phyloP scores from a whole-genome alignment of 2,797 vertebrate genomes.

The Pelochelys cantorii region DNA sequence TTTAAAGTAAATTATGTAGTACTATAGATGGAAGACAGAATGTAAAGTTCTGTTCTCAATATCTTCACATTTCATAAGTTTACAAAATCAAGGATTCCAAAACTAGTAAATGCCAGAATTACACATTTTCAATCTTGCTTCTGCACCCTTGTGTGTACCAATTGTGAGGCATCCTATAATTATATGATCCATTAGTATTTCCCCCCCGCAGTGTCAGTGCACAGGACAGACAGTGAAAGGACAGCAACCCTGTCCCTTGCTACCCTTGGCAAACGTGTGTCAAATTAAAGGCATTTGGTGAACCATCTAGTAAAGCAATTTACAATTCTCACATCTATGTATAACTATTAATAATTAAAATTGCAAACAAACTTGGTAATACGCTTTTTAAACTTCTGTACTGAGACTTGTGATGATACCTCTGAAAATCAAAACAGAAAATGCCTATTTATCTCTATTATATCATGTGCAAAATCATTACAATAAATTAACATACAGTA shows the following conservation, averaged over 20 bases:
- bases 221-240: neutral
- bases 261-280: neutral
- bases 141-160: neutral
- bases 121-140: no score
- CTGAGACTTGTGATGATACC: neutral
- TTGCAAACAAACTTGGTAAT: neutral
- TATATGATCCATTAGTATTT: neutral
- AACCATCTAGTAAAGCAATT: neutral
- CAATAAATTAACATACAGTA: slow-evolving; percentile 72
- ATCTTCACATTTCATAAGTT: neutral
- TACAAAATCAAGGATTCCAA: no score
- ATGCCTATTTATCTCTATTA: neutral
- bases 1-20: neutral
- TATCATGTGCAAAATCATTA: neutral
- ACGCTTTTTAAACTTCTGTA: neutral
- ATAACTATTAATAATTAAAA: neutral
- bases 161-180: neutral
- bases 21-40: neutral
- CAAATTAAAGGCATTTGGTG: neutral
- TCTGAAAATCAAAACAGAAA: neutral
- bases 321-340: neutral
- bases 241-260: neutral
- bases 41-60: neutral
- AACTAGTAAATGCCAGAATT: no score
- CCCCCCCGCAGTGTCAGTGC: neutral